Conservation (phyloP, 1,140 invertebrate species). For the Drosophila watanabei region DNA sequence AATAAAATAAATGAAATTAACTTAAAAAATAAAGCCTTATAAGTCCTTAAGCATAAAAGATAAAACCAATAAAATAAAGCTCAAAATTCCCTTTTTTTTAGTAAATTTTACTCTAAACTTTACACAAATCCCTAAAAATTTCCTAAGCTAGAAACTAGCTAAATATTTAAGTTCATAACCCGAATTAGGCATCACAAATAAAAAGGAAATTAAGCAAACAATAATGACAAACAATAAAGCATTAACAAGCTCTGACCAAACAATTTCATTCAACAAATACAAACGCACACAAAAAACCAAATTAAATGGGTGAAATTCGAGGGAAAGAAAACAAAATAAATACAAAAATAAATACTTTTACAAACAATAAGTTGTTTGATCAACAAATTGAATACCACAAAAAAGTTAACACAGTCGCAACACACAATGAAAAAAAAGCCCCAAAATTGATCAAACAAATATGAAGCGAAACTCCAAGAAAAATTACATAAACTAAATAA, state of each 20-base stretch:
- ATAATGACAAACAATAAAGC: constrained; percentile 24
- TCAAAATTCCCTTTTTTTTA: too few species aligned
- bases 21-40: too few species aligned
- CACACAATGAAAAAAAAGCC: not conserved
- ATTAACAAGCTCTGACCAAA: constrained; percentile 16
- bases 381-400: constrained; percentile 24
- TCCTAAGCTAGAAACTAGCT: not conserved
- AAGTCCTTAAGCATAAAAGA: too few species aligned
- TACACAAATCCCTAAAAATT: not conserved
- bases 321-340: constrained; percentile 13
- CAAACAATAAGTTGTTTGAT: constrained; percentile 20
- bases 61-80: too few species aligned
- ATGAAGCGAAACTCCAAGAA: constrained; percentile 17
- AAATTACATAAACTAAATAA: constrained; percentile 38
- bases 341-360: constrained; percentile 4
- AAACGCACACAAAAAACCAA: not conserved
- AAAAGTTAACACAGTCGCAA: constrained; percentile 15
- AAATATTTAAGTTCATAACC: not conserved
- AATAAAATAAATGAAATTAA: too few species aligned
- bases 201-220: not conserved
- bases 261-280: constrained; percentile 10
- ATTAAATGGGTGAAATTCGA: constrained; percentile 10
- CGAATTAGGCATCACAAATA: not conserved
- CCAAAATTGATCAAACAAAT: constrained; percentile 39
- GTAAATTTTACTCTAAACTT: too few species aligned